Percentiles rank a stretch among this genome's conserved stretches.
Conservation (phyloP, 2,888 invertebrate species). For the Leptothorax acervorum region DNA sequence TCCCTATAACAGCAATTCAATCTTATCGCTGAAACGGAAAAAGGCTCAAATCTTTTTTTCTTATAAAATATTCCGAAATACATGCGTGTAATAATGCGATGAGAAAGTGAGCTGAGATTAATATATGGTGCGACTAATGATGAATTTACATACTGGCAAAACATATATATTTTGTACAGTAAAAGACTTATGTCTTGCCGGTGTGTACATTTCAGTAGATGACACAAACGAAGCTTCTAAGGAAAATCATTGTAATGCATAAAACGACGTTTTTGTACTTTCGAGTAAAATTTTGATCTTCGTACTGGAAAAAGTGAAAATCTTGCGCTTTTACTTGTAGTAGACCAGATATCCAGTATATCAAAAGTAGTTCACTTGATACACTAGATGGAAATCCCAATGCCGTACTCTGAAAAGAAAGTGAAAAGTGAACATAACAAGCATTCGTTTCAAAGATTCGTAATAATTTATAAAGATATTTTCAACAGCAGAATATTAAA, state of each 20-base stretch:
- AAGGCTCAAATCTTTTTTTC: constrained; percentile 48
- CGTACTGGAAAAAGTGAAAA: constrained; percentile 53
- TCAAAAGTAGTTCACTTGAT: not conserved
- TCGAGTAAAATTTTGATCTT: constrained; percentile 61
- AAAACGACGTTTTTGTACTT: constrained; percentile 70
- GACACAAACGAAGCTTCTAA: constrained; percentile 52
- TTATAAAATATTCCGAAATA: constrained; percentile 54
- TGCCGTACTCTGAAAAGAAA: constrained; percentile 87
- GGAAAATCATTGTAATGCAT: constrained; percentile 48
- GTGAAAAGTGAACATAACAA: not conserved
- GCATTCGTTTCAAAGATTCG: not conserved
- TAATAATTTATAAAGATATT: constrained; percentile 1
- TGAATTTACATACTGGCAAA: constrained; percentile 51
- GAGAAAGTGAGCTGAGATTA: constrained; percentile 54
- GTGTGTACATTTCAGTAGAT: constrained; percentile 16
- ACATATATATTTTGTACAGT: not conserved
- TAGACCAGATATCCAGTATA: constrained; percentile 42
- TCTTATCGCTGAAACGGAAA: constrained; percentile 29
- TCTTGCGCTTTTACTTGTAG: constrained; percentile 50
- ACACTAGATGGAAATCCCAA: constrained; percentile 85
- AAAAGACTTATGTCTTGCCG: constrained; percentile 17
- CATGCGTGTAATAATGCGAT: constrained; percentile 17
- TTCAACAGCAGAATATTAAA: constrained; percentile 14
- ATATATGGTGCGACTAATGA: constrained; percentile 54
- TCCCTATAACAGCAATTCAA: constrained; percentile 43